These are phyloP conservation scores for Stictocephala bisonia DNA, from an alignment of 2,888 invertebrate genomes.

Conservation along the genomic window DNA sequence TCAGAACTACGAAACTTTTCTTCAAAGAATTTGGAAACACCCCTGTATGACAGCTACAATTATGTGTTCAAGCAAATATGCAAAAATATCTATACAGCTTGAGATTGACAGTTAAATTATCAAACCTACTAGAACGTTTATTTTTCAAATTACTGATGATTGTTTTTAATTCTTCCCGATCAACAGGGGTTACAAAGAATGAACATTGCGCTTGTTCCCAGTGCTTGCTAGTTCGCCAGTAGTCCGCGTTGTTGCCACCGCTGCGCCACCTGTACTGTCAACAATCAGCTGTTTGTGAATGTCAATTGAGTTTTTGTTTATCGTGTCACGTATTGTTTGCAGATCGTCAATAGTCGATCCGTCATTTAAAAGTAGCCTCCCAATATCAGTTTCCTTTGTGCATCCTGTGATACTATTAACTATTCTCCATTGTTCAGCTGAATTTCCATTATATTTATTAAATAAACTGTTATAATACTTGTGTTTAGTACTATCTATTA, in stretches of 20 bases:
- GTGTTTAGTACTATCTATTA: neutral
- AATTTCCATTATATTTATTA: neutral
- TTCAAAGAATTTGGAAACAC: no score
- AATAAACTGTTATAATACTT: conserved; percentile 7
- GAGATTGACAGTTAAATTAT: neutral
- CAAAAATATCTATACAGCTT: no score
- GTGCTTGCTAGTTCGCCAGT: conserved; percentile 4
- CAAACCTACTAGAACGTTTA: neutral
- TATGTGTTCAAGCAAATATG: no score
- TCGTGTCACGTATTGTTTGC: neutral
- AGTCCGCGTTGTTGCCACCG: neutral
- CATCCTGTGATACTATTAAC: neutral
- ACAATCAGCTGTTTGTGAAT: conserved; percentile 11
- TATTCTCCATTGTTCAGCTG: neutral
- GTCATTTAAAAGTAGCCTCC: no score
- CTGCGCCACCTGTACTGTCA: conserved; percentile 3
- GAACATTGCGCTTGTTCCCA: neutral
- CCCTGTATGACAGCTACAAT: no score
- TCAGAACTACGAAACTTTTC: no score
- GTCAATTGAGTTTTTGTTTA: conserved; percentile 17
- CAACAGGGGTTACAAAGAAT: conserved; percentile 10
- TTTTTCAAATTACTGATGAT: neutral
- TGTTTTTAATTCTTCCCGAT: neutral
- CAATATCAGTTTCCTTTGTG: neutral
- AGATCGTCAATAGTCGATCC: neutral